Percentiles rank a stretch among this genome's conserved stretches.
phyloP scores from a whole-genome alignment of 2,888 invertebrate genomes.

The Polia nebulosa region DNA sequence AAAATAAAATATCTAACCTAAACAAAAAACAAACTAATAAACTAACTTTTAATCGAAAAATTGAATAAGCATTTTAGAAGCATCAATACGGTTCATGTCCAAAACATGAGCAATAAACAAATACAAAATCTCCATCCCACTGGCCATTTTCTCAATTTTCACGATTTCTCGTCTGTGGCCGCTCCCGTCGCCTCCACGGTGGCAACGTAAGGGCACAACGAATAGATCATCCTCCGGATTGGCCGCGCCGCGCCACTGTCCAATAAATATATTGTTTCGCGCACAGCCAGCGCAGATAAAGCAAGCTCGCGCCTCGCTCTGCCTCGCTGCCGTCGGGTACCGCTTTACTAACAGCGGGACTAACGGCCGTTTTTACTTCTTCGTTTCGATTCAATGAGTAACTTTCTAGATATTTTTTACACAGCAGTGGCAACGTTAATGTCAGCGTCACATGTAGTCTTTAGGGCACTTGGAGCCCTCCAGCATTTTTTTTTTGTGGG shows the following conservation, averaged over 20 bases:
- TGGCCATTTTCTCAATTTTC: conserved; percentile 25
- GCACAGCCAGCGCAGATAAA: conserved; percentile 90
- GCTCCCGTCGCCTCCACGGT: conserved; percentile 51
- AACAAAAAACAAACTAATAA: background rate
- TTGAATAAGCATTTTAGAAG: background rate
- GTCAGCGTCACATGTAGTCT: no score
- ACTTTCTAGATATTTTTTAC: no score
- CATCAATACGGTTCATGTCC: background rate
- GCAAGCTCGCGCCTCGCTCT: conserved; percentile 90
- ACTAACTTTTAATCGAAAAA: background rate
- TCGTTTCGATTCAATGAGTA: no score
- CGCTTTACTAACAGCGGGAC: conserved; percentile 70
- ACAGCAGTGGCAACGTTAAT: no score
- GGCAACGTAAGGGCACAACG: conserved; percentile 78
- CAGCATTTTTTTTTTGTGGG: no score
- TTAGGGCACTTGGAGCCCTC: no score
- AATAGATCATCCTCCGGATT: conserved; percentile 88
- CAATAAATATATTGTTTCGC: conserved; percentile 91
- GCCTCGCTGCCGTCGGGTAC: conserved; percentile 80
- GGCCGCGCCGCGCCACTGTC: conserved; percentile 84
- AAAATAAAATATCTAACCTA: background rate
- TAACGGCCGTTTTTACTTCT: no score
- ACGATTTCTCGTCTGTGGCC: background rate
- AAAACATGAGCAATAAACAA: background rate
- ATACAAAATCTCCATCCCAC: background rate